Evolutionary conservation across 2,888 invertebrate genomes (phyloP), one percentile per base, ranked within the genome.

Genomic region (Agriopis marginaria): DNA sequence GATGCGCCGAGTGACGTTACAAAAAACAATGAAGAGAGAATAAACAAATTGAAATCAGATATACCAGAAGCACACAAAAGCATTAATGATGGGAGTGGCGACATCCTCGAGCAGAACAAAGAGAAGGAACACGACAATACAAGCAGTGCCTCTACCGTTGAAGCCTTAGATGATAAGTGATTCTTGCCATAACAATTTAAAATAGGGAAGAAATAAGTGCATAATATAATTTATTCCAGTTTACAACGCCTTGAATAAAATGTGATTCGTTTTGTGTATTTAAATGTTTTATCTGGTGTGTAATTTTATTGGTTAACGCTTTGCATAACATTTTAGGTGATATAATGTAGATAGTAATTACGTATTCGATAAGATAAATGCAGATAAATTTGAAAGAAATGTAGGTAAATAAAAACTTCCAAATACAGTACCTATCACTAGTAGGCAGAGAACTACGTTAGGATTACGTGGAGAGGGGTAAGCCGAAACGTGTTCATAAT

Each of bases 161-260:
- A 94, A 89, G 91, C 87, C 77, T 84, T 94, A 66, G 93, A 93
- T 77, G 91, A 92, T 75, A 93, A 93, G 86, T 93, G 85, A 91
- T 69, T 47, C 58, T 72, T 73, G 71, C 70, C 70, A 74, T 71
- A 53, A 63, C 60, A 6, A 47, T 51, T 64, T 66, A 55, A 39
- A 17, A 17, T 67, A 70, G 53, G 59, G 50, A 56, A 49, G 23
- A 51, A 39, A 50, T 39, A 17, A 55, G 65, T 69, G 64, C 58
- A 56, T 67, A 51, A 54, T n/a, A 11, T 56, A 14, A 51, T 60
- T 39, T 59, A 53, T 51, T 32, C 45, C 62, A 62, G 53, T 62
- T 59, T 62, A 11, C 58, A 66, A 63, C n/a, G 58, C 49, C 40
- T 45, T 59, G 42, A 65, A 65, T 58, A 42, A 58, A 51, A 58